Evolutionary conservation across 1,140 invertebrate species (phyloP).

Genomic region (Bombus sylvicola): DNA sequence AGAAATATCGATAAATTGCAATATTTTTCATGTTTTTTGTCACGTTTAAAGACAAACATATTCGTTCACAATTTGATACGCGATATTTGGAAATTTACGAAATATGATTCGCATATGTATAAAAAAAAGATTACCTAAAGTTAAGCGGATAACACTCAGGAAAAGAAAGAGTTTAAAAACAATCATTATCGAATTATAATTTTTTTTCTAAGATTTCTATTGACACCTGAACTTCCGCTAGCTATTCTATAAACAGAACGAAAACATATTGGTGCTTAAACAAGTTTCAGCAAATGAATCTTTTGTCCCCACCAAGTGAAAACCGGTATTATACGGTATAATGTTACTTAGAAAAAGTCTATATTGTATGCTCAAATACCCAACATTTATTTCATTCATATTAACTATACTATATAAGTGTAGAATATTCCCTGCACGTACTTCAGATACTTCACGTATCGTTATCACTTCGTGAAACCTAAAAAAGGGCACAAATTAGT

Average conservation of each 20-base stretch:
- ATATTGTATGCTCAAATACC: not conserved
- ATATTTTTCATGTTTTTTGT: not conserved
- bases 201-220: not conserved
- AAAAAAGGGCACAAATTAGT: constrained; percentile 4
- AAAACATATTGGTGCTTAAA: constrained; percentile 38
- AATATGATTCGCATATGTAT: not conserved
- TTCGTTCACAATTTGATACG: not conserved
- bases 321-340: constrained; percentile 37
- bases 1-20: not conserved
- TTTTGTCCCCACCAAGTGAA: constrained; percentile 56
- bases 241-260: constrained; percentile 5
- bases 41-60: not conserved
- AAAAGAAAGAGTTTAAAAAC: not conserved
- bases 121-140: constrained; percentile 31
- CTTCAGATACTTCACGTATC: not conserved
- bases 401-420: not conserved
- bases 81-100: not conserved
- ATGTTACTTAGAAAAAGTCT: constrained; percentile 26
- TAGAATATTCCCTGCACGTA: not conserved
- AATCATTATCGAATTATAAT: constrained; percentile 11
- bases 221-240: not conserved
- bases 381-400: constrained; percentile 27
- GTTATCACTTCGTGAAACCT: not conserved
- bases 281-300: constrained; percentile 47
- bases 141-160: not conserved